Base-by-base conservation (phyloP, 2,797 vertebrate genomes). In the Gallinago solitaria region DNA sequence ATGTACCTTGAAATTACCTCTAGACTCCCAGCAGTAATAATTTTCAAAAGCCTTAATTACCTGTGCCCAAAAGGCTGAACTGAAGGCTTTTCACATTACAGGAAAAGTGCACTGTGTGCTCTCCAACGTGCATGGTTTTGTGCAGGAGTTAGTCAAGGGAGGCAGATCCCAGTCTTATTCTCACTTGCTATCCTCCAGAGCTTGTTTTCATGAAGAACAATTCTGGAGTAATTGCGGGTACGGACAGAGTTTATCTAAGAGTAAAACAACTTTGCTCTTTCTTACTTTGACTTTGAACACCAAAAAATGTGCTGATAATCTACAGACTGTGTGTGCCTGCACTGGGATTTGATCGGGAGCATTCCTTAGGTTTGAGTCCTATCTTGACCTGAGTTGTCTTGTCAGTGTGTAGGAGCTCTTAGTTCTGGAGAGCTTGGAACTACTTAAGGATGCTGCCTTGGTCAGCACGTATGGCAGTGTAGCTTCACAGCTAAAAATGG, bases 1-100 rank as follows among this genome's bases (percentile, higher is more conserved):
- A 79, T 51, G n/a, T 84, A 51, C 67, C 37, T 91, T 93, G 57
- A 91, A 89, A 87, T 95, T 69, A 94, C 54, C n/a, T 65, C 3
- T 35, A 37, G 43, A 19, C n/a, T 73, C 32, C 64, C 47, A 63
- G 77, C n/a, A 63, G 28, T 63, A 69, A 39, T 25, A 32, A 16
- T 84, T 90, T 87, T 33, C 16, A 63, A 82, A 83, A 67, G 18
- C 24, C 39, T 81, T 71, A 54, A 76, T 91, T 75, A 71, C 57
- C n/a, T 87, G 41, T 37, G 41, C 16, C 19, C 35, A 53, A 57
- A 86, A 64, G 57, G n/a, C 37, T 82, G 71, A 84, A 65, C 24
- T 0, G 1, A 75, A 93, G 18, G 53, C 48, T 79, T 30, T 59
- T 60, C 30, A 61, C 16, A 21, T 54, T 33, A 39, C 18, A 71